These are phyloP conservation scores for Holothuria scabra DNA, from an alignment of 53 echinoderm and acorn worm species.

Conservation along the genomic window DNA sequence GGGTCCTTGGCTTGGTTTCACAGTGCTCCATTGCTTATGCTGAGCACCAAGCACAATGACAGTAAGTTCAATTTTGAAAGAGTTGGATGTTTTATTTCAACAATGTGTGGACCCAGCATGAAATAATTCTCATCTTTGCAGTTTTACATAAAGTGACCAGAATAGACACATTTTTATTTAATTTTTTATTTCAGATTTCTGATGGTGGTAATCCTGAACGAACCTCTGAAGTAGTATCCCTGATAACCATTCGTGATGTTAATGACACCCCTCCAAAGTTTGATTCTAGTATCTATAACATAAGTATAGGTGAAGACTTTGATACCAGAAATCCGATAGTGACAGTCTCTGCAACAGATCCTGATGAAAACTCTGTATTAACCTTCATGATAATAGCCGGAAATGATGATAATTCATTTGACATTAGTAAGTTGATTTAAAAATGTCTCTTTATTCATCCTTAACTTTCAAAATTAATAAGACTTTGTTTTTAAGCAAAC, in stretches of 20 bases:
- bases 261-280: constrained; percentile 87
- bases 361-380: constrained; percentile 63
- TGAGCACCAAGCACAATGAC: no score
- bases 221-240: constrained; percentile 62
- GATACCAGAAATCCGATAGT: constrained; percentile 60
- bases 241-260: constrained; percentile 74
- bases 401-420: constrained; percentile 69
- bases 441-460: no score
- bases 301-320: constrained; percentile 56
- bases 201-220: constrained; percentile 79
- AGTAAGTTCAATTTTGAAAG: no score
- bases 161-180: no score
- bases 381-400: constrained; percentile 74
- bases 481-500: no score
- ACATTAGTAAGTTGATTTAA: neutral
- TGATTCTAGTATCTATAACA: constrained; percentile 48
- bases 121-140: no score
- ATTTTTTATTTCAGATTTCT: constrained; percentile 65
- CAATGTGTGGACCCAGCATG: no score
- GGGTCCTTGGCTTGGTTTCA: no score
- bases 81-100: no score
- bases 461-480: no score
- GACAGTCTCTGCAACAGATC: constrained; percentile 66
- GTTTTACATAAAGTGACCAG: no score
- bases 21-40: no score